Evolutionary conservation across 2,113 vertebrate species (phyloP), one percentile per base, ranked within the genome.

Genomic region (Eudyptes chrysolophus): DNA sequence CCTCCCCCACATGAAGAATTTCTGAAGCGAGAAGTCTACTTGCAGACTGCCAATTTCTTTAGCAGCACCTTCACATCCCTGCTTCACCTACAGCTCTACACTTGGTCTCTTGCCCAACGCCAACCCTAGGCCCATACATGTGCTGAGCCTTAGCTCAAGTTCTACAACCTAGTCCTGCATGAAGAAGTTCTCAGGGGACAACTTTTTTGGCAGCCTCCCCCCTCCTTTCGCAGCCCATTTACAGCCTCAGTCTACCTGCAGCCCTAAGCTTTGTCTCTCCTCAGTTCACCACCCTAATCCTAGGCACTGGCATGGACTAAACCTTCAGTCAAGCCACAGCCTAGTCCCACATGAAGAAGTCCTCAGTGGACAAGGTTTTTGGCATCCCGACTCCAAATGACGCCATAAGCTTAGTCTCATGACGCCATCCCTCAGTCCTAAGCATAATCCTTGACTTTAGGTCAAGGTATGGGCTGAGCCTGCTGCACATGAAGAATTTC

Each of bases 101-200:
- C 12, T 52, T 29, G 2, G 11, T 44, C 42, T 82, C 30, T 34
- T 1, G 1, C 3, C 5, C 10, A 34, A 4, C 6, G 13, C 32
- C 68, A 86, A 29, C 21, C 32, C 14, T 25, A 51, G 29, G 20
- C 21, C 29, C 42, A 7, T 68, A 26, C 16, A n/a, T 9, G 22
- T 42, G 20, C 42, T 27, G 14, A 75, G 44, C 34, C 24, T 61
- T n/a, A 60, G 51, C 22, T 30, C 32, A 55, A 51, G 25, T 68
- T 54, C 44, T 58, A 68, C 52, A 62, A 17, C 8, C 14, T 4
- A 40, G 27, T 49, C 21, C 49, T 34, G 9, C n/a, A n/a, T 16
- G 15, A 84, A 55, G 13, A 32, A 49, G 25, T n/a, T 81, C 54
- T 49, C 3, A 14, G n/a, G 18, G 1, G 6, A 54, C 7, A 60